phyloP scores from a whole-genome alignment of 2,797 vertebrate species.

The Eutrigla gurnardus region DNA sequence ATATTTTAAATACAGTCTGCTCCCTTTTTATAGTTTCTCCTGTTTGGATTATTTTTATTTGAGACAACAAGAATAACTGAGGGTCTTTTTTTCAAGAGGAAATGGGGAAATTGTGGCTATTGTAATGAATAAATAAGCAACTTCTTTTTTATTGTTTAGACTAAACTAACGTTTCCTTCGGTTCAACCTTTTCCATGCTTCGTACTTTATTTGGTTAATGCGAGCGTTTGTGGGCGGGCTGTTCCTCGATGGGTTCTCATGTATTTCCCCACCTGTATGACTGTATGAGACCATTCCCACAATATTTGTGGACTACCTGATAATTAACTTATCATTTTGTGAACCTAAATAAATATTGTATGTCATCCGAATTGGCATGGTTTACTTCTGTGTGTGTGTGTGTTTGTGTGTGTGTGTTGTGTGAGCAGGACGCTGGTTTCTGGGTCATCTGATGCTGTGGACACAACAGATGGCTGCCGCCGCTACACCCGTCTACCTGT shows the following conservation, averaged over 20 bases:
- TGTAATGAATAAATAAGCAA: constrained; percentile 61
- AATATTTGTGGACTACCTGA: constrained; percentile 94
- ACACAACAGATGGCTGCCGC: constrained; percentile 61
- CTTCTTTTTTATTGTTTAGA: constrained; percentile 65
- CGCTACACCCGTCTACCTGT: constrained; percentile 42
- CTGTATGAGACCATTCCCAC: constrained; percentile 91
- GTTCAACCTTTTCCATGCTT: constrained; percentile 74
- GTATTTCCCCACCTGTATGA: constrained; percentile 85
- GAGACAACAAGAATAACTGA: constrained; percentile 59
- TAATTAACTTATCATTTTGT: constrained; percentile 94
- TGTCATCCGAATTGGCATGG: constrained; percentile 78
- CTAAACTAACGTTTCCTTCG: constrained; percentile 66
- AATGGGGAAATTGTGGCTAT: constrained; percentile 59
- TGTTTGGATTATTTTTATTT: constrained; percentile 67
- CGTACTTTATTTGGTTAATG: constrained; percentile 83
- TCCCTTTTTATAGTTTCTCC: constrained; percentile 60
- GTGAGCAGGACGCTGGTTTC: constrained; percentile 49
- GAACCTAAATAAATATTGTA: constrained; percentile 93
- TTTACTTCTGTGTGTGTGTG: constrained; percentile 24
- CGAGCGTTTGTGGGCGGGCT: constrained; percentile 81
- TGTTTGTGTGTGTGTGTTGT: constrained; percentile 1
- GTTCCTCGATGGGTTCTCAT: constrained; percentile 86
- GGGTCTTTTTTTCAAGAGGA: constrained; percentile 53
- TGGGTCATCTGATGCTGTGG: constrained; percentile 59
- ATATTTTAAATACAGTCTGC: constrained; percentile 75